Base-by-base conservation (phyloP, 1,140 invertebrate species). In the Globodera rostochiensis region DNA sequence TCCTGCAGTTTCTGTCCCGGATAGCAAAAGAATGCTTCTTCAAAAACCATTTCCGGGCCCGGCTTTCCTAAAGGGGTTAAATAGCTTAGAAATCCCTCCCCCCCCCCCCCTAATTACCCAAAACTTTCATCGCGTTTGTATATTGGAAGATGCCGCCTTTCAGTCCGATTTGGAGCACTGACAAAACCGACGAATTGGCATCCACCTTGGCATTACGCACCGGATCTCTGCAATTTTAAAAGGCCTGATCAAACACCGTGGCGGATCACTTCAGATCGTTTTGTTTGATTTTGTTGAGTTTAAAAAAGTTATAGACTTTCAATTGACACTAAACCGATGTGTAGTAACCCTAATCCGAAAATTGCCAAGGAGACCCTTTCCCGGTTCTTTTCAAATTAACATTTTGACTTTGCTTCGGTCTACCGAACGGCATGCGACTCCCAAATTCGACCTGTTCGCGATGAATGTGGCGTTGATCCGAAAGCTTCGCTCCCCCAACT, bases 11-110 rank as follows among this genome's bases (percentile, higher is more conserved):
- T 79, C 50, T 87, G 83, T 74, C 84, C 88, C n/a, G 85, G 88
- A 80, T 90, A 90, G 73, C 88, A 89, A 87, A 89, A 89, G 81
- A 85, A 89, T 4, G 88, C 88, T 74, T 89, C 88, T 47, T 90
- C 88, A 76, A 89, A 90, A 5, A 69, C 79, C 46, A 89, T 75
- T 57, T 79, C 69, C n/a, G 82, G 73, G 45, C 80, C 67, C 1
- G 88, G 88, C 76, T 90, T 89, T 49, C 87, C 86, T 82, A n/a
- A 47, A 81, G 46, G 11, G 9, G 25, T 13, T 71, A 7, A 73
- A n/a, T 77, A 25, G n/a, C 25, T 9, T 4, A 21, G 5, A 60
- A 64, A 47, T 67, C 46, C 47, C 13, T 19, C 50, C 50, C 50
- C 50, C 50, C 15, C 21, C 21, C 21, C 4, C 19, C 13, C 7